Percentiles rank a stretch among this genome's conserved stretches.
Conservation (phyloP, 2,888 invertebrate genomes). For the Cynaeus angustus region DNA sequence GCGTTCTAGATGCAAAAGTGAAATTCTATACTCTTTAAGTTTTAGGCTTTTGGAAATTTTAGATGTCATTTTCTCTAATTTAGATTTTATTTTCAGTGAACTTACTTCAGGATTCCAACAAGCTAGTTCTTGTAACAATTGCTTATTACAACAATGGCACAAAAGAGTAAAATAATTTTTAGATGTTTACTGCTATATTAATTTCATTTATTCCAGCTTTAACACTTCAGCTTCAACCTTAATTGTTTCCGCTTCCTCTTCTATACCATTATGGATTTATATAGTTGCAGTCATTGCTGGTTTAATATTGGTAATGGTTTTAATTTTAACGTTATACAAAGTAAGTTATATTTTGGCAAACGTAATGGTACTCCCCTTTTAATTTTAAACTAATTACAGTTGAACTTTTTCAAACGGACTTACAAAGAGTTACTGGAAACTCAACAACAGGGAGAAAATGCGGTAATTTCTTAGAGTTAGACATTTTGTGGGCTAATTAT, state of each 20-base stretch:
- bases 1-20: too few species aligned
- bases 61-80: too few species aligned
- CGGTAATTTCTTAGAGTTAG: background rate
- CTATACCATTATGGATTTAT: constrained; percentile 68
- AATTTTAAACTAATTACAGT: constrained; percentile 47
- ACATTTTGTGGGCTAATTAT: background rate
- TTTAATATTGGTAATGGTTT: constrained; percentile 65
- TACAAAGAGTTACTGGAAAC: constrained; percentile 51
- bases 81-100: constrained; percentile 31
- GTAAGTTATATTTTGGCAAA: constrained; percentile 61
- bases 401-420: constrained; percentile 56
- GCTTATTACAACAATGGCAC: constrained; percentile 1
- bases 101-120: constrained; percentile 5
- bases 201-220: constrained; percentile 33
- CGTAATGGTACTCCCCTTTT: background rate
- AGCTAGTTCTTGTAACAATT: constrained; percentile 2
- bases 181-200: background rate
- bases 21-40: too few species aligned
- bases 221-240: constrained; percentile 36
- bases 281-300: constrained; percentile 68
- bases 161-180: background rate
- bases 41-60: too few species aligned
- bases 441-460: background rate
- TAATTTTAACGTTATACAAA: constrained; percentile 68
- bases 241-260: constrained; percentile 47